Evolutionary conservation across 2,797 vertebrate species (phyloP), one percentile per base, ranked within the genome.

Genomic region (Helarctos malayanus): DNA sequence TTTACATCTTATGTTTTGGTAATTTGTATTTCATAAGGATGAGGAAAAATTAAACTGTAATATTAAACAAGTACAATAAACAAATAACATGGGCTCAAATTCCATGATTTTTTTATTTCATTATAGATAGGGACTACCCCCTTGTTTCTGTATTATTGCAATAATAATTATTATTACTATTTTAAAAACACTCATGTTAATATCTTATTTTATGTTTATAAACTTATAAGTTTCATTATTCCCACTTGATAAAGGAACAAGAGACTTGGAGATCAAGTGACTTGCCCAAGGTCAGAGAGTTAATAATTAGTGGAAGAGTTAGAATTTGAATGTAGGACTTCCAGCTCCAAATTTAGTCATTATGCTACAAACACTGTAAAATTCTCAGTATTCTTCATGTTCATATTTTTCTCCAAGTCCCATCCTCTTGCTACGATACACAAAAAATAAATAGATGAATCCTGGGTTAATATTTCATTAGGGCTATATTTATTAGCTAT

Each of bases 31-130:
- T 83, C n/a, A 61, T 16, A 25, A 7, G 14, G 13, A 65, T 80
- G 63, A 94, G 32, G 47, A 93, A 89, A 83, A 54, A 65, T n/a
- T 79, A 89, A 97, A 69, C 47, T 78, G 5, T 73, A 59, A 52
- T 90, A 81, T 78, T 69, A 81, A 89, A 84, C n/a, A 81, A 82
- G 10, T 88, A 68, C 56, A 92, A 63, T 73, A 91, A 69, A 63
- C 21, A 96, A 92, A 90, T 56, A 92, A 49, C 1, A 38, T 35
- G 15, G n/a, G 13, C 52, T 97, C 54, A 94, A 59, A 94, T 61
- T 85, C 23, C 52, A 89, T 79, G 80, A 87, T 93, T 90, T 91
- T 91, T 73, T 18, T 38, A 38, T 79, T 84, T 79, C 6, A 49
- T 75, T 71, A 68, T 25, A 61, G 23, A 21, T 94, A 79, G 25